phyloP scores from a whole-genome alignment of 2,113 vertebrate species.

The Siphamia tubifer region DNA sequence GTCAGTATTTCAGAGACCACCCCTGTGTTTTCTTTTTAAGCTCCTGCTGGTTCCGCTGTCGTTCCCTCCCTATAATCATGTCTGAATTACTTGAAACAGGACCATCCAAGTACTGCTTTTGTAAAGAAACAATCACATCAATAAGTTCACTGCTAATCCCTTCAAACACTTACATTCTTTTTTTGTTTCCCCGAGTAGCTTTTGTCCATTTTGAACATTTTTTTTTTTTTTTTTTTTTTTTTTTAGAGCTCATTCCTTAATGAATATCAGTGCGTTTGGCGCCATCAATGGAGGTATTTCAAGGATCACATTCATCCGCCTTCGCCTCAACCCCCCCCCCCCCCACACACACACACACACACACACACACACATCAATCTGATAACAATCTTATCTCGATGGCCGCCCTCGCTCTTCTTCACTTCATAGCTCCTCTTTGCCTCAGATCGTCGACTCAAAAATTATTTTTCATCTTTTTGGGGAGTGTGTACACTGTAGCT shows the following conservation, averaged over 20 bases:
- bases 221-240: conserved; percentile 44
- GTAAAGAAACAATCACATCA: neutral
- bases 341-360: no score
- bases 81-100: neutral
- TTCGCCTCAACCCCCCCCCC: conserved; percentile 36
- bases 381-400: conserved; percentile 47
- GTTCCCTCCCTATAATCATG: neutral
- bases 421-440: conserved; percentile 16
- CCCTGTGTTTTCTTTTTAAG: no score
- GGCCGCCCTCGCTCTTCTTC: conserved; percentile 27
- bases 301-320: conserved; percentile 23
- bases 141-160: conserved; percentile 33
- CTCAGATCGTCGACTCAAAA: conserved; percentile 23
- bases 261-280: conserved; percentile 21
- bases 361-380: no score
- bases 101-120: no score
- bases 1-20: no score
- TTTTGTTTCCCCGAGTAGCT: conserved; percentile 26
- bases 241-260: conserved; percentile 23
- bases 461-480: conserved; percentile 23
- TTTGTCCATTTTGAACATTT: neutral
- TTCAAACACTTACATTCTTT: conserved; percentile 12
- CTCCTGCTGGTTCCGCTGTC: neutral
- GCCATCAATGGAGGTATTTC: conserved; percentile 39
- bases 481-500: conserved; percentile 5